Evolutionary conservation across 2,113 vertebrate genomes (phyloP).

Genomic region (Anseranas semipalmata): DNA sequence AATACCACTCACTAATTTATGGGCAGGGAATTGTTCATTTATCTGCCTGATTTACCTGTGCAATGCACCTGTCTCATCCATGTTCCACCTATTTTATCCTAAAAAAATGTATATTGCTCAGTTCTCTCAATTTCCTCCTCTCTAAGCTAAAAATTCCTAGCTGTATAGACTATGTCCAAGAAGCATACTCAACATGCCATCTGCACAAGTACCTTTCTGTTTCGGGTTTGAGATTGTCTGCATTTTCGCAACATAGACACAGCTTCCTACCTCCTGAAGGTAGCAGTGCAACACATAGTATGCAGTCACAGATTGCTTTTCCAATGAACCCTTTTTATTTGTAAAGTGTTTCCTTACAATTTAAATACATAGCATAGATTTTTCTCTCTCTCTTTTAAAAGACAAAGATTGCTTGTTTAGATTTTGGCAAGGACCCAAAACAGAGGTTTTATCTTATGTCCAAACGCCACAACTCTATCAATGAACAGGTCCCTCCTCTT

Average conservation of each 20-base stretch:
- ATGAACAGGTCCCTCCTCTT: accelerated
- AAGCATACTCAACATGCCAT: background rate
- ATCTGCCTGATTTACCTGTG: background rate
- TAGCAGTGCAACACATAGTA: accelerated
- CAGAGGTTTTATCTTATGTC: background rate
- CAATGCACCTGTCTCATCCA: background rate
- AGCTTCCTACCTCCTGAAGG: background rate
- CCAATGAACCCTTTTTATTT: accelerated
- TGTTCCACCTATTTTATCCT: background rate
- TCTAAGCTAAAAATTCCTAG: background rate
- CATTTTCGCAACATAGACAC: accelerated
- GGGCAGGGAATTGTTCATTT: background rate
- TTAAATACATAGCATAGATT: background rate
- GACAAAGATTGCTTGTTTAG: background rate
- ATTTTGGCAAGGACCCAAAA: background rate
- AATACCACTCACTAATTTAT: background rate
- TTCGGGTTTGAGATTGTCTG: background rate
- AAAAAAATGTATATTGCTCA: background rate
- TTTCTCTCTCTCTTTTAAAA: background rate
- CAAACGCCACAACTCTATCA: background rate
- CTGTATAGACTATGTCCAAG: background rate
- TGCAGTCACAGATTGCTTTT: background rate
- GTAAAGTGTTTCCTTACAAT: background rate
- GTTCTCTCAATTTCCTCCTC: background rate
- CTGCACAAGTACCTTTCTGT: background rate